Base-by-base conservation (phyloP, 1,140 invertebrate genomes). In the Bombus balteatus region DNA sequence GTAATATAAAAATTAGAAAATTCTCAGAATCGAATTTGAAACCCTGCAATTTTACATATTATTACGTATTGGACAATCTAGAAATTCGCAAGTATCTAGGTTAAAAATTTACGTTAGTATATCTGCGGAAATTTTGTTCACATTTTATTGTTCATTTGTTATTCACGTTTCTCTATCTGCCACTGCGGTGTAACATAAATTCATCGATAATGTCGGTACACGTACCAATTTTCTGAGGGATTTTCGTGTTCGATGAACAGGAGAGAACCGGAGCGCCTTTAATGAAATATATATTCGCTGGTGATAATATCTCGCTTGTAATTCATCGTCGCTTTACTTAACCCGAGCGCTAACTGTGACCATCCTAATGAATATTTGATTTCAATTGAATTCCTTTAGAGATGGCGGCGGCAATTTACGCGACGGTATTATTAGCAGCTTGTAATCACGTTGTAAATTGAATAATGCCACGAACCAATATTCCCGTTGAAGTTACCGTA, bases 361-460 rank as follows among this genome's bases (percentile, higher is more conserved):
- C 81, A 22, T 68, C 65, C 43, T 78, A 78, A 83, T 77, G 73
- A 83, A 83, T 83, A 78, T 83, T 78, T 70, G 65, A 83, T 78
- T 83, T 78, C 81, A 78, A 70, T 83, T 70, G 65, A 78, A 78
- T 70, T 78, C 47, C 74, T 83, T 77, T 78, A 37, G 71, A 75
- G 62, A 70, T 5, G 62, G 47, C 39, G 3, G n/a, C 22, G 41
- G 18, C 81, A 83, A 83, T 83, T 75, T 78, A 28, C 65, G n/a
- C 34, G 74, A 28, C 74, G 65, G 57, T 78, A 62, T 70, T 83
- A 77, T 78, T 78, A 78, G 62, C 74, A 57, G 43, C 43, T 68
- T 65, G 62, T 83, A 76, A 83, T 83, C 81, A 39, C 59, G 25
- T 83, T 57, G 81, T 41, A 83, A 77, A 83, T 83, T 83, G 81